Evolutionary conservation across 2,113 vertebrate species (phyloP).

Genomic region (Lophochroa leadbeateri): DNA sequence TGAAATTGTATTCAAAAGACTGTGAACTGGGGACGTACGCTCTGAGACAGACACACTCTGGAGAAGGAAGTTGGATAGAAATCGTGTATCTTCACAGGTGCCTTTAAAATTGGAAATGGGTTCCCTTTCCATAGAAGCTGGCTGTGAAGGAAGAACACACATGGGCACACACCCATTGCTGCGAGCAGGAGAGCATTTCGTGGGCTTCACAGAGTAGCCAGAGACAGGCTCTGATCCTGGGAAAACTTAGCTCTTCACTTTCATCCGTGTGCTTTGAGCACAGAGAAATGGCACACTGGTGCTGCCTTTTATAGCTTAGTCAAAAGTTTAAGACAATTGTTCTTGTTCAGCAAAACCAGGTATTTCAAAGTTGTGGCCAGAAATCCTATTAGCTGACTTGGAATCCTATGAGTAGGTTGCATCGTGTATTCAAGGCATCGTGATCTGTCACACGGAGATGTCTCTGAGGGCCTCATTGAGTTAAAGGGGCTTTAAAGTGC

Average conservation of each 20-base stretch:
- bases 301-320: not conserved
- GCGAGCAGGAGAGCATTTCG: not conserved
- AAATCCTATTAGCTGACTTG: not conserved
- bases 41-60: not conserved
- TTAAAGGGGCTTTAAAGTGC: not conserved
- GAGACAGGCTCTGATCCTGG: not conserved
- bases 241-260: not conserved
- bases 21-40: not conserved
- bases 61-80: not conserved
- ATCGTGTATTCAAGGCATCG: not conserved
- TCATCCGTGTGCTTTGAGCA: not conserved
- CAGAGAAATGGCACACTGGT: not conserved
- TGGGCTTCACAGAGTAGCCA: not conserved
- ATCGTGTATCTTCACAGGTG: not conserved
- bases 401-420: not conserved
- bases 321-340: not conserved
- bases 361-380: not conserved
- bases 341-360: not conserved
- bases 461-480: not conserved
- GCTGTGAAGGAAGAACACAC: not conserved
- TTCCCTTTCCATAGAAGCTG: not conserved
- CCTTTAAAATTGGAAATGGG: not conserved
- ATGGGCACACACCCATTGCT: not conserved
- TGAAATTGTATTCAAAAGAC: not conserved
- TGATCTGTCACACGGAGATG: not conserved